Conservation (phyloP, 2,113 vertebrate species). For the Sinosuthora webbiana region DNA sequence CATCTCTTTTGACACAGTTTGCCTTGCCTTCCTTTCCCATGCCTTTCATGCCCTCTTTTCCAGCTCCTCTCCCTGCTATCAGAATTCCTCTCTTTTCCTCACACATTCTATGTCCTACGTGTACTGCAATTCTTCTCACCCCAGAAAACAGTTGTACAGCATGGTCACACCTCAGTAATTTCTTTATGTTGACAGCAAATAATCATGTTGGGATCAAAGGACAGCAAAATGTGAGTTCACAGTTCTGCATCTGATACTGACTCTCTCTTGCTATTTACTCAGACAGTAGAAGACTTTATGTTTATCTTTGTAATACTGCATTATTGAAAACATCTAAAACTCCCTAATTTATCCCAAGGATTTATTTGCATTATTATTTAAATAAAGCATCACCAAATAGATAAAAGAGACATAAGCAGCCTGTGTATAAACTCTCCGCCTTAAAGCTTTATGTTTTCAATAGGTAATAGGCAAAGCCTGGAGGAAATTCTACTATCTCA, state of each 20-base stretch:
- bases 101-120: neutral
- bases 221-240: neutral
- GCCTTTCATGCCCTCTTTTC: neutral
- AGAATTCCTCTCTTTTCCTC: neutral
- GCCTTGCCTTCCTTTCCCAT: neutral
- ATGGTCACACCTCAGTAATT: neutral
- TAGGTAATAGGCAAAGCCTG: neutral
- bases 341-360: neutral
- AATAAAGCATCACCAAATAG: neutral
- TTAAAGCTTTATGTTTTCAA: neutral
- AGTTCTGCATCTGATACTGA: neutral
- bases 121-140: neutral
- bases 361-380: neutral
- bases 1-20: neutral
- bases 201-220: neutral
- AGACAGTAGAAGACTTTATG: neutral
- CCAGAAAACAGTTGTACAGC: neutral
- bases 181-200: neutral
- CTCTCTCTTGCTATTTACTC: neutral
- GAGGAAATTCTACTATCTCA: neutral
- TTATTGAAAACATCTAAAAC: neutral
- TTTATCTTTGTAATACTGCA: neutral
- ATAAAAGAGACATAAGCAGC: neutral
- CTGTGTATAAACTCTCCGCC: neutral
- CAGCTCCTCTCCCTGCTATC: neutral